Conservation (phyloP, 2,113 vertebrate genomes). For the Brienomyrus brachyistius region DNA sequence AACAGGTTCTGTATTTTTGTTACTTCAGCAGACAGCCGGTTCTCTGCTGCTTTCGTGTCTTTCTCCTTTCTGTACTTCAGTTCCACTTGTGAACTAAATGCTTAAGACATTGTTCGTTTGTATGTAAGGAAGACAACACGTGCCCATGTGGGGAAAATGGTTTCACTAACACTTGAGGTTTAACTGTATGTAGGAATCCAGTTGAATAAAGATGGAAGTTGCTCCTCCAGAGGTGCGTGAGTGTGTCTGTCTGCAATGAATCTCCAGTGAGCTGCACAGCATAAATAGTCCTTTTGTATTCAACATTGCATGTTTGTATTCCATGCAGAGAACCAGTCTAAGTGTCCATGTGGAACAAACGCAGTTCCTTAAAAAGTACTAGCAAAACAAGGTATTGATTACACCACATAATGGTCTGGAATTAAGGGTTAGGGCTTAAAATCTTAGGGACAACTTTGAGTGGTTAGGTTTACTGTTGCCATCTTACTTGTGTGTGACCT, state of each 20-base stretch:
- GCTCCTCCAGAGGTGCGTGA: slow-evolving; percentile 34
- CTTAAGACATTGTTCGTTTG: slow-evolving; percentile 48
- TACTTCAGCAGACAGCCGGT: slow-evolving; percentile 59
- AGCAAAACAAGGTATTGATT: background rate
- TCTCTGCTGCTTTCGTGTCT: slow-evolving; percentile 39
- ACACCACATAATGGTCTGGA: background rate
- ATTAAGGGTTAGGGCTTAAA: background rate
- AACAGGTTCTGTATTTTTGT: slow-evolving; percentile 63
- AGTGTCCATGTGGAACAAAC: background rate
- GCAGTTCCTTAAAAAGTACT: background rate
- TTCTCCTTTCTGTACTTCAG: slow-evolving; percentile 76
- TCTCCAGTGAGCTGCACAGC: background rate
- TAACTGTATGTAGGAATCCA: slow-evolving; percentile 46
- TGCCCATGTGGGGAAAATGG: slow-evolving; percentile 24
- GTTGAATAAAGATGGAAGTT: slow-evolving; percentile 58
- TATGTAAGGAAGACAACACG: slow-evolving; percentile 25
- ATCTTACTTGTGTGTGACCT: too few relatives aligned
- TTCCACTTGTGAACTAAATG: slow-evolving; percentile 76
- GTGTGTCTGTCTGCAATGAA: background rate
- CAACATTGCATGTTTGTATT: background rate
- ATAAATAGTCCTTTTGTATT: background rate
- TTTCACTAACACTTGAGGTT: slow-evolving; percentile 43
- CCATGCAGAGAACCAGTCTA: background rate
- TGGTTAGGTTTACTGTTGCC: background rate
- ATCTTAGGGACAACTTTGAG: background rate